Percentiles rank a stretch among this genome's conserved stretches.
These are phyloP conservation scores for Gasteruption jaculator DNA, from an alignment of 2,888 invertebrate genomes.

Conservation along the genomic window DNA sequence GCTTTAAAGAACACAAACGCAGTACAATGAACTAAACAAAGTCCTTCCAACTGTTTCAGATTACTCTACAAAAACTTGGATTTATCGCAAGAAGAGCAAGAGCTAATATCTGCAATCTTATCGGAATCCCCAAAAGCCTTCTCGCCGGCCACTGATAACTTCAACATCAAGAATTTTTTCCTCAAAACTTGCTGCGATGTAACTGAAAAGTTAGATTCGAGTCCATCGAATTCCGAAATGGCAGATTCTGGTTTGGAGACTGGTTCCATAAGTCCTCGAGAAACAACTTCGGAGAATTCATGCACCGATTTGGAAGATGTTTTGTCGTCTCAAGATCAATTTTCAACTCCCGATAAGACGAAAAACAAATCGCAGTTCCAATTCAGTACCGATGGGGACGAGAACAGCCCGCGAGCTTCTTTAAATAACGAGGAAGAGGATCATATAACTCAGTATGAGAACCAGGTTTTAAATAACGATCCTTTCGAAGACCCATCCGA, in stretches of 20 bases:
- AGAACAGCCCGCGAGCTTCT: no score
- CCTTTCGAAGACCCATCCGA: slow-evolving; percentile 45
- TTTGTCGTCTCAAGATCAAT: no score
- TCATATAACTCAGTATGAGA: slow-evolving; percentile 41
- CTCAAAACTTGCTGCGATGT: slow-evolving; percentile 9
- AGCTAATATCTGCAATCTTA: slow-evolving; percentile 34
- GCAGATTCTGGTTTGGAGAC: slow-evolving; percentile 52
- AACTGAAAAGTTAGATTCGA: slow-evolving; percentile 28
- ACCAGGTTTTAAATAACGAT: slow-evolving; percentile 38
- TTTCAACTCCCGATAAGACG: slow-evolving; percentile 14
- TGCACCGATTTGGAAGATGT: slow-evolving; percentile 44
- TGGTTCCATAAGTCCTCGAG: slow-evolving; percentile 49
- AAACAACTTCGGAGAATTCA: slow-evolving; percentile 48
- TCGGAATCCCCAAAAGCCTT: slow-evolving; percentile 19
- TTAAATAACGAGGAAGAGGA: no score
- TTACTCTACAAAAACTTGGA: slow-evolving; percentile 43
- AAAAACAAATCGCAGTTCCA: no score
- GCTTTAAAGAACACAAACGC: no score
- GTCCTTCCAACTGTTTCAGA: no score
- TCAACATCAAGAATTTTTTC: slow-evolving; percentile 6
- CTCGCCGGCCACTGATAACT: slow-evolving; percentile 12
- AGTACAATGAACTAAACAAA: no score
- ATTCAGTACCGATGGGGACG: no score
- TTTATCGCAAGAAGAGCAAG: slow-evolving; percentile 34
- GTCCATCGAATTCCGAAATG: slow-evolving; percentile 42